Evolutionary conservation across 2,888 invertebrate species (phyloP).

Genomic region (Eugnorisma glareosa): DNA sequence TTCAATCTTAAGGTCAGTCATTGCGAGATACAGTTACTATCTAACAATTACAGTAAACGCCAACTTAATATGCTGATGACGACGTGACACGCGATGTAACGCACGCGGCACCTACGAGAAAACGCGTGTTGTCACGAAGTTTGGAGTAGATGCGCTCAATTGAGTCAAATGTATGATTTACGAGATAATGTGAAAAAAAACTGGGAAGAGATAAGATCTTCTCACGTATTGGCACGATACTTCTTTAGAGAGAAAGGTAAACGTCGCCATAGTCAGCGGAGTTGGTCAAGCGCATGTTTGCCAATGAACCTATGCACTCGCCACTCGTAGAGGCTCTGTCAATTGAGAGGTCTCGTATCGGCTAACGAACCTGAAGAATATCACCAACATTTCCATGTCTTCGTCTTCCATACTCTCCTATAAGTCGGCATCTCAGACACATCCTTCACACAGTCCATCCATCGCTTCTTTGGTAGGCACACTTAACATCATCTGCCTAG

Average conservation of each 20-base stretch:
- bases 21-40: constrained; percentile 7
- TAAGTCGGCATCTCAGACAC: background rate
- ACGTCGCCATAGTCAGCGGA: background rate
- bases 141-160: constrained; percentile 9
- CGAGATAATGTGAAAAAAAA: constrained; percentile 27
- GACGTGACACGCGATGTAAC: constrained; percentile 20
- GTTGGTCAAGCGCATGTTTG: background rate
- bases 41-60: constrained; percentile 15
- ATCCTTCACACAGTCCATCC: background rate
- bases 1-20: background rate
- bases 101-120: constrained; percentile 46
- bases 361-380: background rate
- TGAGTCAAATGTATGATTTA: constrained; percentile 27
- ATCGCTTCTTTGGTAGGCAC: background rate
- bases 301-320: background rate
- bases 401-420: background rate
- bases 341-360: background rate
- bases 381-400: background rate
- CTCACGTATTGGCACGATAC: background rate
- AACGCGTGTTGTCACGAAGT: constrained; percentile 43
- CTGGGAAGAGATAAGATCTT: constrained; percentile 7
- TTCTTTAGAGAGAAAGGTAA: background rate
- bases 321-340: background rate
- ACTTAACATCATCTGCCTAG: too few species aligned
- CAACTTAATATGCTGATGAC: background rate